Conservation (phyloP, 2,888 invertebrate genomes). For the Phyllotreta cruciferae region DNA sequence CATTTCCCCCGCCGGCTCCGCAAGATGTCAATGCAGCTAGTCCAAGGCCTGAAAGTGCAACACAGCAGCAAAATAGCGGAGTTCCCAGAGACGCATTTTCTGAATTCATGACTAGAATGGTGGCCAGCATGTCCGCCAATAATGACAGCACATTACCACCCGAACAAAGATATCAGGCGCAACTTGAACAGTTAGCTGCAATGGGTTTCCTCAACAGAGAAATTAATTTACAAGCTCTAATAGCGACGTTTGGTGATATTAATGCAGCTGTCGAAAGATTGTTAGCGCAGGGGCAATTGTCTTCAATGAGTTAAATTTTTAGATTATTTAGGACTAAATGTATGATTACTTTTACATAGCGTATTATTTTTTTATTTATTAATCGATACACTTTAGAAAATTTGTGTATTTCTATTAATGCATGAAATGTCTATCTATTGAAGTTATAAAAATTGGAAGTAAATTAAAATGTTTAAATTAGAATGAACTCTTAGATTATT, state of each 20-base stretch:
- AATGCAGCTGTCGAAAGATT: slow-evolving; percentile 97
- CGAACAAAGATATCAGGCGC: slow-evolving; percentile 93
- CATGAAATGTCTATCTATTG: background rate
- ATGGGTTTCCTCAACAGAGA: slow-evolving; percentile 99
- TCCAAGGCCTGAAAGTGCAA: slow-evolving; percentile 44
- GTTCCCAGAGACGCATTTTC: slow-evolving; percentile 57
- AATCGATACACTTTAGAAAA: background rate
- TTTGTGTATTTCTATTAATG: background rate
- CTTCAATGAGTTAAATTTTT: slow-evolving; percentile 20
- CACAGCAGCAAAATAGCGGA: slow-evolving; percentile 52
- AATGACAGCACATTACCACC: slow-evolving; percentile 70
- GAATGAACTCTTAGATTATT: too few relatives aligned
- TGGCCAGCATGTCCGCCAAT: slow-evolving; percentile 66
- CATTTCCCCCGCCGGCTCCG: slow-evolving; percentile 60
- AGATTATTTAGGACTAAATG: slow-evolving; percentile 18
- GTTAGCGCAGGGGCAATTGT: slow-evolving; percentile 60
- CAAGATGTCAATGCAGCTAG: slow-evolving; percentile 46
- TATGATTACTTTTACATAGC: background rate
- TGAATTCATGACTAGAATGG: slow-evolving; percentile 84
- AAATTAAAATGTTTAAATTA: too few relatives aligned
- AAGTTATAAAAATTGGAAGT: too few relatives aligned
- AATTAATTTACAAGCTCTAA: slow-evolving; percentile 95
- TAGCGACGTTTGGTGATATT: slow-evolving; percentile 96
- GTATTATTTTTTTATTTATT: slow-evolving; percentile 1
- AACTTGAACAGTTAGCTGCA: slow-evolving; percentile 90